A percentile compares a stretch with the other conserved stretches of the same genome.
phyloP scores from a whole-genome alignment of 2,888 invertebrate species.

The Allolobophora icterica region DNA sequence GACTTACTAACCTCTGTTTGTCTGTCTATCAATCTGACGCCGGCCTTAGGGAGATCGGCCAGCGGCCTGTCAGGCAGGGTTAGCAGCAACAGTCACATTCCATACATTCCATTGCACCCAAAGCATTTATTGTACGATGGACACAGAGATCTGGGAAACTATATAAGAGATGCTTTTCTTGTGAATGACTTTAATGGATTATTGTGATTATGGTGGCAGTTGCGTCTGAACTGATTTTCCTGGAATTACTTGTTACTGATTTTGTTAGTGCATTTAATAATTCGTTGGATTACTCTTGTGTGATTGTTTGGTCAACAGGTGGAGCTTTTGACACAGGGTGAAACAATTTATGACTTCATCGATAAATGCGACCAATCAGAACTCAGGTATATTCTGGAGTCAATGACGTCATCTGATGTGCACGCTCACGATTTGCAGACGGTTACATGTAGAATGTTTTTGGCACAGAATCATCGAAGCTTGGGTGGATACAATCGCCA shows the following conservation, averaged over 20 bases:
- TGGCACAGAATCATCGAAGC: constrained; percentile 14
- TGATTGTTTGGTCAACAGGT: constrained; percentile 26
- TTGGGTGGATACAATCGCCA: neutral
- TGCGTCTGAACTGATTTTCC: neutral
- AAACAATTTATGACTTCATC: constrained; percentile 32
- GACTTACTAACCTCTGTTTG: too few relatives aligned
- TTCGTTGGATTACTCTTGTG: neutral
- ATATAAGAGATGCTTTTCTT: too few relatives aligned
- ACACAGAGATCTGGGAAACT: too few relatives aligned
- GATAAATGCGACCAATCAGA: constrained; percentile 26
- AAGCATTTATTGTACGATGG: too few relatives aligned
- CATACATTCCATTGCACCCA: too few relatives aligned
- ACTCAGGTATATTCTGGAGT: constrained; percentile 20
- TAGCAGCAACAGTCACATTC: too few relatives aligned
- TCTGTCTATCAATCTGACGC: too few relatives aligned
- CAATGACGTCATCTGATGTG: constrained; percentile 22
- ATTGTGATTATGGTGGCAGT: neutral
- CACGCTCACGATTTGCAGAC: constrained; percentile 21
- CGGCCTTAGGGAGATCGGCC: too few relatives aligned
- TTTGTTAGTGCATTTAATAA: neutral
- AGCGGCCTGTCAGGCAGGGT: too few relatives aligned
- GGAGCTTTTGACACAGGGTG: constrained; percentile 37
- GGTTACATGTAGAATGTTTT: neutral
- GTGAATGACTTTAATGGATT: neutral
- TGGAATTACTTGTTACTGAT: neutral